Evolutionary conservation across 2,113 vertebrate genomes (phyloP).

Genomic region (Stercorarius parasiticus): DNA sequence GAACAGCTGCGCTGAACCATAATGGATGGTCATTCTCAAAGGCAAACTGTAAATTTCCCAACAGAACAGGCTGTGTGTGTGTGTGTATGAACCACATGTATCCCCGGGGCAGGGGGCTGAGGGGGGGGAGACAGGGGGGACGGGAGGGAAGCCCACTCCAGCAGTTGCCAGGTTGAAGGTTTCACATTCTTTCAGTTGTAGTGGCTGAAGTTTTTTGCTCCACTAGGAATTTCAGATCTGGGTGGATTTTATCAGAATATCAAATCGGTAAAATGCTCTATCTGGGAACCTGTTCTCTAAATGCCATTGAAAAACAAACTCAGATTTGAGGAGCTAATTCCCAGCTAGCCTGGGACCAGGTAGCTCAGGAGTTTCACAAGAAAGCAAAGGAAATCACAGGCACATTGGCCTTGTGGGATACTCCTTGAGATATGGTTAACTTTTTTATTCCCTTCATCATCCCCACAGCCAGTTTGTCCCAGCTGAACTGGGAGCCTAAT

Average conservation of each 20-base stretch:
- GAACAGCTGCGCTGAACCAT: constrained; percentile 75
- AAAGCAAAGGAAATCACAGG: neutral
- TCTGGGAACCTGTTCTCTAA: neutral
- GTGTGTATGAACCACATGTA: neutral
- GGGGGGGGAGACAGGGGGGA: neutral
- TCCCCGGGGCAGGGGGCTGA: neutral
- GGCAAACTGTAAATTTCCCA: constrained; percentile 28
- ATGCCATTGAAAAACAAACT: neutral
- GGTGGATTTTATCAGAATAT: neutral
- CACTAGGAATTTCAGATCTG: neutral
- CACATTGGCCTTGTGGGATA: neutral
- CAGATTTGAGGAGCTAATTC: neutral
- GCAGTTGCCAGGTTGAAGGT: neutral
- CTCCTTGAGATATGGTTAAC: neutral
- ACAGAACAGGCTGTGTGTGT: neutral
- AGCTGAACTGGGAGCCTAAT: neutral
- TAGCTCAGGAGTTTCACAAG: neutral
- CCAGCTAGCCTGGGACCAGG: neutral
- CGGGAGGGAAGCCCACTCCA: neutral
- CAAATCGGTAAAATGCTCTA: neutral
- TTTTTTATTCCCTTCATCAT: neutral
- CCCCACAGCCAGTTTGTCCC: neutral
- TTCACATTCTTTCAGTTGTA: neutral
- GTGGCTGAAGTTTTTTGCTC: neutral
- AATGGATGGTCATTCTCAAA: constrained; percentile 63